Base-by-base conservation (phyloP, 2,888 invertebrate genomes). In the Orthosia cruda region DNA sequence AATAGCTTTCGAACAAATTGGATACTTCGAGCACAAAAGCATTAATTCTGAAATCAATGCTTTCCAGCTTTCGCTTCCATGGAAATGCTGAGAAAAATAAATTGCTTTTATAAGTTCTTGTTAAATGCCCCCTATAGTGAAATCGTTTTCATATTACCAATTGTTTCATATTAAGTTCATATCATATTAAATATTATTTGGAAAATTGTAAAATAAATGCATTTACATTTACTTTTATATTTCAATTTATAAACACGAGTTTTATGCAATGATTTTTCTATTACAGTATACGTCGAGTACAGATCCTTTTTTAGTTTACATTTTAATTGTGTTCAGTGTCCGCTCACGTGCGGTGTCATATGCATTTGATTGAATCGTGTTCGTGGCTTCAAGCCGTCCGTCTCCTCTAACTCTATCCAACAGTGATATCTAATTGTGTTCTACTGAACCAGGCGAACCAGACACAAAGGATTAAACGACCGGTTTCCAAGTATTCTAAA, bases 361-460 rank as follows among this genome's bases (percentile, higher is more conserved):
- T 32, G 63, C 50, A 40, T 49, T 59, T 66, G 40, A 23, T 61
- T 68, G 26, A 26, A 66, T 63, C 62, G 40, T 65, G 47, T 50
- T 58, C 65, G 12, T 73, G 11, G 49, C 32, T 49, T 45, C 40
- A 67, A 45, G 58, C 11, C 23, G 32, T 70, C 49, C 59, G 52
- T 58, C 54, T 70, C 18, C 32, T 11, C 23, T 78, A 58, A 55
- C 47, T 57, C 13, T 26, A 65, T 62, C 49, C 20, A 54, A 40
- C 15, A 62, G 58, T 54, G 59, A 66, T 68, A 70, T 26, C 49
- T 75, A 81, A 81, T 76, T 76, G 58, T 69, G 40, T 62, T 65
- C 40, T 47, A 67, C 3, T 59, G 15, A 75, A 71, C 63, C 54
- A 63, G 47, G 15, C 62, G 49, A 63, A 23, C 65, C 57, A 15